These are phyloP conservation scores for Palaemon carinicauda DNA, from an alignment of 1,140 invertebrate species.

Conservation along the genomic window DNA sequence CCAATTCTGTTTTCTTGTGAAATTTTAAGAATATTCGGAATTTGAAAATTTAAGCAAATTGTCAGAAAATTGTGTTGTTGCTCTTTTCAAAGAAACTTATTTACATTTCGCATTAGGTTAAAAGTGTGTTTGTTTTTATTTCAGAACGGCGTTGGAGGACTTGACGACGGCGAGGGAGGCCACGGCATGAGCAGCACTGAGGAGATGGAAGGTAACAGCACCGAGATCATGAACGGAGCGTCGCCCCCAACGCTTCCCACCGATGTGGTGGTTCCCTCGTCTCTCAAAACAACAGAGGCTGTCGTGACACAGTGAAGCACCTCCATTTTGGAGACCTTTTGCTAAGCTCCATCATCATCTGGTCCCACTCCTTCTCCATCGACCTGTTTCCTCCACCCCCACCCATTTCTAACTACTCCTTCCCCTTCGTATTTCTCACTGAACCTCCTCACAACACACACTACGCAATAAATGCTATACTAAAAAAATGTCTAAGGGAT, in stretches of 20 bases:
- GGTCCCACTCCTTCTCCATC: neutral
- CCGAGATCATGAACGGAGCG: conserved; percentile 28
- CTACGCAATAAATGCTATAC: too few relatives aligned
- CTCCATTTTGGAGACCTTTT: neutral
- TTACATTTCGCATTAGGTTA: neutral
- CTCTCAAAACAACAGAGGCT: conserved; percentile 9
- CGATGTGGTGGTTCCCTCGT: conserved; percentile 24
- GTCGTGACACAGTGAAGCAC: conserved; percentile 15
- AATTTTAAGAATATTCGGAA: too few relatives aligned
- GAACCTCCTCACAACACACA: neutral
- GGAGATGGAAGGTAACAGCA: neutral
- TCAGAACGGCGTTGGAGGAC: conserved; percentile 35
- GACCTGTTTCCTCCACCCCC: neutral
- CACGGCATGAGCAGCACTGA: too few relatives aligned
- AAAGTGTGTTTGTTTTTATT: neutral
- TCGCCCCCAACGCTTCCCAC: conserved; percentile 6
- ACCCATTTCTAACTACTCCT: neutral
- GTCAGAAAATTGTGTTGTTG: too few relatives aligned
- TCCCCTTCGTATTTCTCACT: neutral
- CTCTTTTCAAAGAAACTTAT: too few relatives aligned
- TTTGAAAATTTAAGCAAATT: too few relatives aligned
- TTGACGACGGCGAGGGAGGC: conserved; percentile 28
- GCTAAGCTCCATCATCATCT: neutral
- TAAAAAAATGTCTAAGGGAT: too few relatives aligned
- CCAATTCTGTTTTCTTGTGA: too few relatives aligned